Conservation (phyloP, 2,888 invertebrate genomes). For the Leucophenga maculata region DNA sequence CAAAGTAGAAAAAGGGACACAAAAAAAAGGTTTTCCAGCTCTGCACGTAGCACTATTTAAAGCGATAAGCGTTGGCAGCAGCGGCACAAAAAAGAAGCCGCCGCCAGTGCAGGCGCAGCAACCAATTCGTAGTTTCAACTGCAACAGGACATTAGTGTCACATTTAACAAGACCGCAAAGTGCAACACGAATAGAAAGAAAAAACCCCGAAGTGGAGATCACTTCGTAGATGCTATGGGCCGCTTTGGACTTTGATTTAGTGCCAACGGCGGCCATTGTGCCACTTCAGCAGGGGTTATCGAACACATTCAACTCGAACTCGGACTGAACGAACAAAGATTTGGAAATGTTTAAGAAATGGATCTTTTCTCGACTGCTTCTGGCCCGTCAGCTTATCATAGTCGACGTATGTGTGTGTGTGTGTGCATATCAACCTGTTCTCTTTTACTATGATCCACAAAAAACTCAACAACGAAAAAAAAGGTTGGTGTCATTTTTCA, state of each 20-base stretch:
- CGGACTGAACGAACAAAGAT: conserved; percentile 1
- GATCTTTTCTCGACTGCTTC: background rate
- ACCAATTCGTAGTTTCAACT: conserved; percentile 29
- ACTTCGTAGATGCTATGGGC: conserved; percentile 46
- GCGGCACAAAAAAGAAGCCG: background rate
- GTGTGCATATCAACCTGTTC: conserved; percentile 39
- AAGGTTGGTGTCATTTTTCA: conserved; percentile 27
- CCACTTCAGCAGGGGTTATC: conserved; percentile 32
- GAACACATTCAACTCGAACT: background rate
- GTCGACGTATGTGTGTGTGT: background rate
- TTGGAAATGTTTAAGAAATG: conserved; percentile 4
- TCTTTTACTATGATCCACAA: conserved; percentile 12
- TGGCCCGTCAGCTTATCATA: too few relatives aligned
- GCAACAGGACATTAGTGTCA: conserved; percentile 65
- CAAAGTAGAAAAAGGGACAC: conserved; percentile 37
- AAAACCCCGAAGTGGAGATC: background rate
- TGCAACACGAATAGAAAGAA: conserved; percentile 4
- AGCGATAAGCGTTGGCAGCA: conserved; percentile 14
- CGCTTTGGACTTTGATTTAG: conserved; percentile 45
- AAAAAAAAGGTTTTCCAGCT: conserved; percentile 17
- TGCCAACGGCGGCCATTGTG: conserved; percentile 23
- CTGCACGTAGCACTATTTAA: background rate
- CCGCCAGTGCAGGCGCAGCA: background rate
- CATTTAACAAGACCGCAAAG: conserved; percentile 56
- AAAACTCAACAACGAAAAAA: too few relatives aligned